Conservation (phyloP, 1,140 invertebrate species). For the Drosophila saltans region DNA sequence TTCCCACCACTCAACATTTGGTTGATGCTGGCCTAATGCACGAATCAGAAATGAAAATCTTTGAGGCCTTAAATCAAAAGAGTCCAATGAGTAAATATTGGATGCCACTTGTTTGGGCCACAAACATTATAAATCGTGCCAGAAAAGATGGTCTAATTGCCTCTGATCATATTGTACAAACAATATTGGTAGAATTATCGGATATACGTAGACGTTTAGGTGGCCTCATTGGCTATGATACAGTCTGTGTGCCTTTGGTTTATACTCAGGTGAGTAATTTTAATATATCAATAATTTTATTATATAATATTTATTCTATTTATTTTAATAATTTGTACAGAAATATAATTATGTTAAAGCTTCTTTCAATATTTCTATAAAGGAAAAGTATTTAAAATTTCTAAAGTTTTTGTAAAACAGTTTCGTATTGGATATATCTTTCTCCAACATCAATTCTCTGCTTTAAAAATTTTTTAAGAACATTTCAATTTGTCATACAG, state of each 20-base stretch:
- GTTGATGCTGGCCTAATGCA: constrained; percentile 95
- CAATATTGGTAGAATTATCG: constrained; percentile 91
- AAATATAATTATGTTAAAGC: too few relatives aligned
- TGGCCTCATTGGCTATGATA: constrained; percentile 95
- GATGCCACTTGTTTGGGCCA: constrained; percentile 96
- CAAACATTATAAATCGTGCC: constrained; percentile 93
- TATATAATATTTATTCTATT: too few relatives aligned
- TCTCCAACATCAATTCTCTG: too few relatives aligned
- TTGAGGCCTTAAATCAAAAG: constrained; percentile 93
- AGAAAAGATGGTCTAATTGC: constrained; percentile 91
- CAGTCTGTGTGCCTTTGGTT: constrained; percentile 97
- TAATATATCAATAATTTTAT: too few relatives aligned
- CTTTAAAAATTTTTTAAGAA: too few relatives aligned
- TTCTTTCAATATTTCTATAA: too few relatives aligned
- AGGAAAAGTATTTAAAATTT: too few relatives aligned
- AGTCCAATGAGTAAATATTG: constrained; percentile 96
- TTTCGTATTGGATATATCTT: too few relatives aligned
- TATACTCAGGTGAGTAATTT: constrained; percentile 94
- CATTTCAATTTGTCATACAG: too few relatives aligned
- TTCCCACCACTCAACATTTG: constrained; percentile 95
- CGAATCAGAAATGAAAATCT: constrained; percentile 94
- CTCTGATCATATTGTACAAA: constrained; percentile 94
- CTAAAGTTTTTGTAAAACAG: too few relatives aligned
- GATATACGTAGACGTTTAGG: constrained; percentile 92
- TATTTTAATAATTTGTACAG: too few relatives aligned